Conservation (phyloP, 2,888 invertebrate species). For the Myathropa florea region DNA sequence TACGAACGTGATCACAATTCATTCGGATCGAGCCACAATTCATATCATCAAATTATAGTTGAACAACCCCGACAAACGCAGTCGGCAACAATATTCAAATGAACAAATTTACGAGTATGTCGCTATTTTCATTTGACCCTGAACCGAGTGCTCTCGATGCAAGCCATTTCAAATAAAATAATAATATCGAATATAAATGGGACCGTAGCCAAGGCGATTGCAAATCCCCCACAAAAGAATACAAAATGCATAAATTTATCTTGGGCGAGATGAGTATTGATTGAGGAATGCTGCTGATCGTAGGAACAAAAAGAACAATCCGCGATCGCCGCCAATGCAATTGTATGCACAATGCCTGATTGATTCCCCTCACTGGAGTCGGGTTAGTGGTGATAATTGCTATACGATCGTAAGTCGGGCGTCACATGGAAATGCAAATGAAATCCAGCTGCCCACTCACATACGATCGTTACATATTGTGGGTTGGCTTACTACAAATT, state of each 20-base stretch:
- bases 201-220: not conserved
- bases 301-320: not conserved
- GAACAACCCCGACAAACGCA: not conserved
- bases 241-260: not conserved
- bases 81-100: not conserved
- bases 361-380: not conserved
- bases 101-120: not conserved
- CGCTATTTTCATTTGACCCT: not conserved
- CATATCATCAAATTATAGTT: not conserved
- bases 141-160: not conserved
- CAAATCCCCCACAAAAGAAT: not conserved
- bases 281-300: conserved; percentile 21
- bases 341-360: conserved; percentile 3
- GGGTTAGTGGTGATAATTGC: conserved; percentile 8
- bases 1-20: not conserved
- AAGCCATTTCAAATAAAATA: not conserved
- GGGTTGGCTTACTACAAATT: not conserved
- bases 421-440: conserved; percentile 31
- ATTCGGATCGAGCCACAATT: not conserved
- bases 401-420: conserved; percentile 1
- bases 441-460: conserved; percentile 5
- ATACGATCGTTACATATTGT: not conserved
- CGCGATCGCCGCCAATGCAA: not conserved
- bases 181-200: not conserved
- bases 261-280: conserved; percentile 18